Percentiles rank a stretch among this genome's conserved stretches.
Evolutionary conservation across 2,113 vertebrate species (phyloP).

Genomic region (Lynx canadensis): DNA sequence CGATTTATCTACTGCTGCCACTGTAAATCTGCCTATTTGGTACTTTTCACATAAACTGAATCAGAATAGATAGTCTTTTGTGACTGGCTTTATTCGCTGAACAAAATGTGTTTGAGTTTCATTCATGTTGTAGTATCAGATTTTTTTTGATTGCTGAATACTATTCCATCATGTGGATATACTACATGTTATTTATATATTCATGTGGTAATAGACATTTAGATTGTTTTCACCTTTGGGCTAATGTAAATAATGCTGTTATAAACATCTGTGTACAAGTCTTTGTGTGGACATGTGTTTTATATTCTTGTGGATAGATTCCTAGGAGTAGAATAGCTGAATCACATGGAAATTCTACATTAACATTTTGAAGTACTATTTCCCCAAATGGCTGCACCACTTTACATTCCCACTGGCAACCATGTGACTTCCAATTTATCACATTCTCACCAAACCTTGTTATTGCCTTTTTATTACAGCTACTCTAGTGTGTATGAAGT

Average conservation of each 20-base stretch:
- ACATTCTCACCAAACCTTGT: not conserved
- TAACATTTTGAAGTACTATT: not conserved
- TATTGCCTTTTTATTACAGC: not conserved
- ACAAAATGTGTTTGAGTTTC: not conserved
- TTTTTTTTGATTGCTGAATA: not conserved
- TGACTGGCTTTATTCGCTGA: not conserved
- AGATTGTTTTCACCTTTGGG: not conserved
- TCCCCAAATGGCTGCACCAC: not conserved
- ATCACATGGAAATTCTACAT: not conserved
- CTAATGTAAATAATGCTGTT: not conserved
- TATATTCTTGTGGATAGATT: not conserved
- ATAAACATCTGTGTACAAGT: not conserved
- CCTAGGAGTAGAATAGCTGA: not conserved
- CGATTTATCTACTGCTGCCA: not conserved
- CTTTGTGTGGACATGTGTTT: not conserved
- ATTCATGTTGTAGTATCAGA: not conserved
- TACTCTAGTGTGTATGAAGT: not conserved
- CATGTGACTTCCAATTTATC: not conserved
- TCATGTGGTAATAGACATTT: not conserved
- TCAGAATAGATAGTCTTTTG: not conserved
- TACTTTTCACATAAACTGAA: not conserved
- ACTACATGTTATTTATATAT: not conserved
- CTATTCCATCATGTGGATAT: not conserved
- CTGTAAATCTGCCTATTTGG: not conserved
- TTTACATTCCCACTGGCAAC: not conserved